Evolutionary conservation across 2,113 vertebrate species (phyloP).

Genomic region (Ptyas mucosa): DNA sequence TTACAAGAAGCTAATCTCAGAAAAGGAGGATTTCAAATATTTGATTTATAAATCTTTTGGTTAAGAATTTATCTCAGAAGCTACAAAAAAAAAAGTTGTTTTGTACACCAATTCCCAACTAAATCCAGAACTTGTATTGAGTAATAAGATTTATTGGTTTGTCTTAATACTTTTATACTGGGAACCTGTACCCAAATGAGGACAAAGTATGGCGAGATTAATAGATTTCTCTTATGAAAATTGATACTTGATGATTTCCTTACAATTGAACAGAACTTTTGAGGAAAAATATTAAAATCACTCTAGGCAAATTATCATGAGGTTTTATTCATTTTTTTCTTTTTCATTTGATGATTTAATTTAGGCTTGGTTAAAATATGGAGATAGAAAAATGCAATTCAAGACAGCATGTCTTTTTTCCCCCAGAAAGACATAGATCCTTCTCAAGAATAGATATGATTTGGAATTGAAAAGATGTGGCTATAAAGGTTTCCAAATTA

Average conservation of each 20-base stretch:
- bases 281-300: not conserved
- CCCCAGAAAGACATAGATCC: not conserved
- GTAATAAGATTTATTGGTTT: not conserved
- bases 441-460: not conserved
- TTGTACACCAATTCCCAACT: not conserved
- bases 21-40: not conserved
- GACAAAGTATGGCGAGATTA: not conserved
- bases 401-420: not conserved
- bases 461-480: not conserved
- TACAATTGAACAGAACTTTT: not conserved
- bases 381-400: not conserved
- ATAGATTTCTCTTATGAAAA: not conserved
- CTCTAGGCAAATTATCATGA: not conserved
- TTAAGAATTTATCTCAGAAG: too few species aligned
- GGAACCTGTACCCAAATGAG: not conserved
- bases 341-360: not conserved
- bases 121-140: not conserved
- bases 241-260: not conserved
- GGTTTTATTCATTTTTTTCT: not conserved
- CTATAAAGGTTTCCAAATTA: not conserved
- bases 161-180: not conserved
- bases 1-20: not conserved
- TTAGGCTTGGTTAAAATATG: not conserved
- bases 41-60: not conserved
- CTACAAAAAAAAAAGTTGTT: too few species aligned